These are phyloP conservation scores for Plodia interpunctella DNA, from an alignment of 1,140 invertebrate species.

Conservation along the genomic window DNA sequence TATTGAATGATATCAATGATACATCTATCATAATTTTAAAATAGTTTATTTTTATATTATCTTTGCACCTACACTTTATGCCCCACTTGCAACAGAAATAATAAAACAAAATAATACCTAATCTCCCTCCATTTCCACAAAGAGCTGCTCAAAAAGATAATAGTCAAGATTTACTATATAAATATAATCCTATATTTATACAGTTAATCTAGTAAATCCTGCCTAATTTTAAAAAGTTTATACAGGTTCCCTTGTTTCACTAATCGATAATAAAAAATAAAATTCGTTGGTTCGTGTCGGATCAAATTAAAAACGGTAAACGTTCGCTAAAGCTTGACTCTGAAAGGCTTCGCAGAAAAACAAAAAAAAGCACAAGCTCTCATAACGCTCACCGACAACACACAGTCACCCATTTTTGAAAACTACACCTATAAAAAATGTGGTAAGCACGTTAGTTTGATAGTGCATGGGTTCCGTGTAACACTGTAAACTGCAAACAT, in stretches of 20 bases:
- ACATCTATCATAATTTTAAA: too few relatives aligned
- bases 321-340: constrained; percentile 50
- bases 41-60: too few relatives aligned
- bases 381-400: not conserved
- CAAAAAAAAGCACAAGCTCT: constrained; percentile 26
- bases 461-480: not conserved
- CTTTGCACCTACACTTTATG: too few relatives aligned
- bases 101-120: too few relatives aligned
- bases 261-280: not conserved
- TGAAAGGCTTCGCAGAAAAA: constrained; percentile 44
- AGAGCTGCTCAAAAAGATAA: too few relatives aligned
- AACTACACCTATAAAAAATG: constrained; percentile 28
- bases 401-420: constrained; percentile 12
- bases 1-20: too few relatives aligned
- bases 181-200: too few relatives aligned
- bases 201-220: too few relatives aligned
- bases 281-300: constrained; percentile 32
- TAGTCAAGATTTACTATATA: too few relatives aligned
- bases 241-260: not conserved
- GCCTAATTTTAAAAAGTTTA: too few relatives aligned
- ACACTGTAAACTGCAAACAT: not conserved
- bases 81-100: too few relatives aligned
- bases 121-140: too few relatives aligned
- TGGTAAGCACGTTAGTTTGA: constrained; percentile 23
- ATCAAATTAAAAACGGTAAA: constrained; percentile 60